A percentile compares a stretch with the other conserved stretches of the same genome.
These are phyloP conservation scores for Serripes groenlandicus DNA, from an alignment of 2,888 invertebrate genomes.

Conservation along the genomic window DNA sequence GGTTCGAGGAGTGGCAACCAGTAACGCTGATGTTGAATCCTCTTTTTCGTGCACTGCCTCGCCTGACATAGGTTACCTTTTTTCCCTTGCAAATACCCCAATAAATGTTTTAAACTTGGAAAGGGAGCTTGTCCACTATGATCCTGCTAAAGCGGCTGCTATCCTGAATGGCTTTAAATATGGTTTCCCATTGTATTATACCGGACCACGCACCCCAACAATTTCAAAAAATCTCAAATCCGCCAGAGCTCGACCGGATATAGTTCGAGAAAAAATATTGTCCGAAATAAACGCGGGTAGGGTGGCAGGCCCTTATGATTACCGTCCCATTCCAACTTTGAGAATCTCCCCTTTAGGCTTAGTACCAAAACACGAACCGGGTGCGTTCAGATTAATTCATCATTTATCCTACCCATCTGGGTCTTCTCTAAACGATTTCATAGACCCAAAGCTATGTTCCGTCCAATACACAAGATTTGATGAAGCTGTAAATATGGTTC, in stretches of 20 bases:
- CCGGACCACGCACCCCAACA: slow-evolving; percentile 10
- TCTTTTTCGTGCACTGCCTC: too few relatives aligned
- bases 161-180: slow-evolving; percentile 4
- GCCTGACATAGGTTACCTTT: too few relatives aligned
- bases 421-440: slow-evolving; percentile 48
- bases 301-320: slow-evolving; percentile 35
- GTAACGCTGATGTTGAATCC: too few relatives aligned
- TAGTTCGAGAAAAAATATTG: slow-evolving; percentile 25
- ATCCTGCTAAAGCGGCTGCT: not conserved
- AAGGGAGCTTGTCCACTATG: not conserved
- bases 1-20: too few relatives aligned
- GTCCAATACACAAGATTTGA: slow-evolving; percentile 28
- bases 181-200: slow-evolving; percentile 7
- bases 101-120: not conserved
- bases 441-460: slow-evolving; percentile 10
- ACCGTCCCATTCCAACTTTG: not conserved
- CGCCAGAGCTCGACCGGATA: not conserved
- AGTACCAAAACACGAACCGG: slow-evolving; percentile 37
- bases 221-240: slow-evolving; percentile 46
- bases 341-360: slow-evolving; percentile 9
- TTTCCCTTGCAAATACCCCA: too few relatives aligned
- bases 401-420: slow-evolving; percentile 46
- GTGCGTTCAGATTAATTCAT: slow-evolving; percentile 40
- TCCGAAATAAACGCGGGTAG: slow-evolving; percentile 32
- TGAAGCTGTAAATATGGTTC: slow-evolving; percentile 10